phyloP scores from a whole-genome alignment of 2,888 invertebrate genomes.

The Choreutis nemorana region DNA sequence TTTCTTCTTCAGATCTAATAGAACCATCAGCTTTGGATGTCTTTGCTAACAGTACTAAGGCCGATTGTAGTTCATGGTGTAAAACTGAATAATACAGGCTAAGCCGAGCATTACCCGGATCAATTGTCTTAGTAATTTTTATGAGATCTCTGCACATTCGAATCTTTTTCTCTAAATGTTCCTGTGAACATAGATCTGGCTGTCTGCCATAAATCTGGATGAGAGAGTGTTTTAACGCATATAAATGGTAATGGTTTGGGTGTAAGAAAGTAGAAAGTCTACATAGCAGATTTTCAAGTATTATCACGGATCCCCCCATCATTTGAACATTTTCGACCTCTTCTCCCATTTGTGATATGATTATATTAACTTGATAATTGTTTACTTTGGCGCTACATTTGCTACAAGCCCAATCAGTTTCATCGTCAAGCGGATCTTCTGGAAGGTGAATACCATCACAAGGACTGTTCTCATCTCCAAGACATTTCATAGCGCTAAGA shows the following conservation, averaged over 20 bases:
- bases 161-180: slow-evolving; percentile 70
- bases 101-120: slow-evolving; percentile 77
- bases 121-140: slow-evolving; percentile 69
- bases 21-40: slow-evolving; percentile 33
- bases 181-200: slow-evolving; percentile 67
- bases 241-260: slow-evolving; percentile 84
- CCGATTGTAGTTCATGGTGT: slow-evolving; percentile 73
- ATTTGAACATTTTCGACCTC: slow-evolving; percentile 75
- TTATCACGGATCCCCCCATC: slow-evolving; percentile 67
- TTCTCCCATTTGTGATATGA: slow-evolving; percentile 77
- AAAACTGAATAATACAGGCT: slow-evolving; percentile 81
- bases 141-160: slow-evolving; percentile 73
- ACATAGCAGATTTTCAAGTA: slow-evolving; percentile 70
- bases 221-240: slow-evolving; percentile 82
- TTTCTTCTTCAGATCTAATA: slow-evolving; percentile 30
- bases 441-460: slow-evolving; percentile 78
- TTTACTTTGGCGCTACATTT: slow-evolving; percentile 72
- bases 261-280: slow-evolving; percentile 80
- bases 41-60: slow-evolving; percentile 58
- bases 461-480: slow-evolving; percentile 61
- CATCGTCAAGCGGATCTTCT: slow-evolving; percentile 72
- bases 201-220: slow-evolving; percentile 82
- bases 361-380: slow-evolving; percentile 70
- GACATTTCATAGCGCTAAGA: slow-evolving; percentile 74
- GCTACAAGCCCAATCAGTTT: slow-evolving; percentile 80